Percentiles rank a stretch among this genome's conserved stretches.
Evolutionary conservation across 2,888 invertebrate genomes (phyloP).

Genomic region (Silvanus unidentatus): DNA sequence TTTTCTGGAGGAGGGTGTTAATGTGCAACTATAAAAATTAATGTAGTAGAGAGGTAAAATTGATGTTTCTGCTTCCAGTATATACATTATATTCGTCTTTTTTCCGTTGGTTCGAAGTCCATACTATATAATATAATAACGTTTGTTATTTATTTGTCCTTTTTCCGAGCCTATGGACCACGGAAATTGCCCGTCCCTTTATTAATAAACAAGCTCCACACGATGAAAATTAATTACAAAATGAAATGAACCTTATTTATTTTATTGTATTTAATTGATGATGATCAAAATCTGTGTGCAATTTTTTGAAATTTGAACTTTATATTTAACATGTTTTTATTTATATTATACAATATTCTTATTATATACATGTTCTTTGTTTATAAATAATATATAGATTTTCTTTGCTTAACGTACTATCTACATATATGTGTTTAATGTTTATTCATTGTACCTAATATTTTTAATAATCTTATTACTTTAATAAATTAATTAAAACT

Average conservation of each 20-base stretch:
- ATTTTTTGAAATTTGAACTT: not conserved
- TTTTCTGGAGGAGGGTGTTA: not conserved
- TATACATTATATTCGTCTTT: slow-evolving; percentile 21
- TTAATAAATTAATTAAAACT: slow-evolving; percentile 2
- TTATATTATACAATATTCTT: slow-evolving; percentile 28
- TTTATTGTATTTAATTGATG: not conserved
- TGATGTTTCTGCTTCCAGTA: slow-evolving; percentile 1
- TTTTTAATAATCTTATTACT: slow-evolving; percentile 41
- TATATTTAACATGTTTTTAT: slow-evolving; percentile 9
- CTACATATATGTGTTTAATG: slow-evolving; percentile 40
- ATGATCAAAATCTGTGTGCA: not conserved
- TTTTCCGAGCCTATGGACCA: slow-evolving; percentile 48
- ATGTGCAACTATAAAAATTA: not conserved
- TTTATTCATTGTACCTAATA: slow-evolving; percentile 43
- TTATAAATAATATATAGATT: too few relatives aligned
- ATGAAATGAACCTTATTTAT: not conserved
- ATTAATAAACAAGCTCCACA: slow-evolving; percentile 16
- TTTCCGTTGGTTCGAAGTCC: slow-evolving; percentile 45
- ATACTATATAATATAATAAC: slow-evolving; percentile 26
- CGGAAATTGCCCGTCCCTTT: slow-evolving; percentile 48
- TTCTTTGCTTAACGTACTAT: slow-evolving; percentile 23
- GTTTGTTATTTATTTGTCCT: slow-evolving; percentile 36
- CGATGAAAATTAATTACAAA: slow-evolving; percentile 4
- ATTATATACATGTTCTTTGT: slow-evolving; percentile 27
- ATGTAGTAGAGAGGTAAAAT: not conserved